phyloP scores from a whole-genome alignment of 37 sponge, comb jelly and placozoan species.

The Ephydatia muelleri region DNA sequence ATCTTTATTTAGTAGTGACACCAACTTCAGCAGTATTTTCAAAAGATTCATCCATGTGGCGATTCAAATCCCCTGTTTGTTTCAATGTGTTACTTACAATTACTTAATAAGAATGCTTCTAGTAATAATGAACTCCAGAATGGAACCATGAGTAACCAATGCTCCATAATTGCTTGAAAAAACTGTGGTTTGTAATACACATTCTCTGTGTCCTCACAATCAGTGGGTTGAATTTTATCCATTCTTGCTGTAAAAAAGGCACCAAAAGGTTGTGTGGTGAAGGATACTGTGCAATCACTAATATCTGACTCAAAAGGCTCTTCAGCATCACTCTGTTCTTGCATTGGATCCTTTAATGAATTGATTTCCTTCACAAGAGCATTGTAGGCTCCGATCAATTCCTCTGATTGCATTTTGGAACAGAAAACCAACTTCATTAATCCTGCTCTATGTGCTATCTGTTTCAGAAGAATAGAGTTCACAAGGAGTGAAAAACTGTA shows the following conservation, averaged over 20 bases:
- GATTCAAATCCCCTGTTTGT: not conserved
- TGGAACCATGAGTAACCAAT: not conserved
- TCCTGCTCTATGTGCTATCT: not conserved
- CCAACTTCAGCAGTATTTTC: not conserved
- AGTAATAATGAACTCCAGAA: not conserved
- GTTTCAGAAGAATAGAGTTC: not conserved
- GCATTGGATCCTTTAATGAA: not conserved
- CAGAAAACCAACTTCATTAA: too few species aligned
- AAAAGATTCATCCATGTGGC: not conserved
- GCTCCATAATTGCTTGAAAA: not conserved
- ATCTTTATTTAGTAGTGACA: not conserved
- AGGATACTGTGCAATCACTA: not conserved
- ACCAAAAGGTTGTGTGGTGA: not conserved
- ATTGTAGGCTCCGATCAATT: not conserved
- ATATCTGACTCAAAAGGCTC: not conserved
- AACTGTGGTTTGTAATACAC: not conserved
- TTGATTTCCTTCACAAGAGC: constrained; percentile 12
- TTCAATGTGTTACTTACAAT: not conserved
- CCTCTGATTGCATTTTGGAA: too few species aligned
- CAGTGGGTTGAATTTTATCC: not conserved
- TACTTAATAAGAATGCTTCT: not conserved
- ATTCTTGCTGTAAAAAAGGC: not conserved
- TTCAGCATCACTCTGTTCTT: not conserved
- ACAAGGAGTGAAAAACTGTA: constrained; percentile 19
- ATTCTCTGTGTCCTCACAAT: not conserved